Base-by-base conservation (phyloP, 2,797 vertebrate genomes). In the Oreochromis mossambicus region DNA sequence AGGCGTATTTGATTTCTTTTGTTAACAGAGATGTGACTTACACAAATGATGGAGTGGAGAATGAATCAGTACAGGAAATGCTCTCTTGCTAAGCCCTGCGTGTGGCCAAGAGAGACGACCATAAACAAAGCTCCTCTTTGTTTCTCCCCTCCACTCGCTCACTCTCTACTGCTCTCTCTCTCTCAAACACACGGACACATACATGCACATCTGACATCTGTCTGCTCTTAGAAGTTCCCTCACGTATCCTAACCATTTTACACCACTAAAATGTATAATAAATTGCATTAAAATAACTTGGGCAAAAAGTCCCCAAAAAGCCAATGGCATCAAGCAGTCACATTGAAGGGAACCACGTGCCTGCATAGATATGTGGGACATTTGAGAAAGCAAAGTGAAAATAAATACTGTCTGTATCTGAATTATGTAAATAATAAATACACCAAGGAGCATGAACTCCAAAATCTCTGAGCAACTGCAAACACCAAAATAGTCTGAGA, bases 81-180 rank as follows among this genome's bases (percentile, higher is more conserved):
- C 90, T 95, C 93, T 94, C 92, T 94, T 87, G 89, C 93, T 95
- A 91, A 95, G 91, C 92, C 92, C 91, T 90, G 94, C 93, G 92
- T 96, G 94, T 95, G 95, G 95, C 92, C 95, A 93, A 95, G 92
- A 95, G 93, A 94, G 91, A 93, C 90, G 90, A 84, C 85, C 88
- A 91, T 96, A 96, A 96, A 96, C 95, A 96, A 95, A 95, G 94
- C 81, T 92, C 84, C 86, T 94, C 95, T 95, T 95, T 96, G 95
- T 96, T 92, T 88, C 88, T 91, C 86, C 86, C 88, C 87, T 84
- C 83, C 89, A 68, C 87, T 88, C 82, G 83, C 83, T 85, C 90
- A 73, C 88, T 89, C 84, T 87, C 85, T 85, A 75, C 61, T 87
- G 86, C 83, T 83, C 82, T 82, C 81, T 73, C 41, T 17, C 41